Percentiles rank a stretch among this genome's conserved stretches.
phyloP scores from a whole-genome alignment of 2,113 vertebrate species.

The Grus americana region DNA sequence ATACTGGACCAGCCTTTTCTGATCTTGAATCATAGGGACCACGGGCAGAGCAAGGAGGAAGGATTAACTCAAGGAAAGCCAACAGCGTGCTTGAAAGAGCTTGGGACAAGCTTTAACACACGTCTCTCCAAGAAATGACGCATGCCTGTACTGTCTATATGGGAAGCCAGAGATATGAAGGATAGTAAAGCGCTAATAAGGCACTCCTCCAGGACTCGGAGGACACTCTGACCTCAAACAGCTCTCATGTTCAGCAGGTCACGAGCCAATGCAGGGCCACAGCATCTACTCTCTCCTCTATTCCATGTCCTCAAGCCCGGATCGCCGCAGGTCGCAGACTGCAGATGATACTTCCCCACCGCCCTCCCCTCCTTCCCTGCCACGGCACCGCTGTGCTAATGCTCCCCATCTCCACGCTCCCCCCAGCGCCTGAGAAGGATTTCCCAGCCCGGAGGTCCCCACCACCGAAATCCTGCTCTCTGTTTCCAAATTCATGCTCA shows the following conservation, averaged over 20 bases:
- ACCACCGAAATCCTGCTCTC: neutral
- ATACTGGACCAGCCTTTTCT: neutral
- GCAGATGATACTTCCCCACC: neutral
- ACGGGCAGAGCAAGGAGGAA: neutral
- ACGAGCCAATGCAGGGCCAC: neutral
- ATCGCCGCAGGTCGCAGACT: accelerated
- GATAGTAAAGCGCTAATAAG: neutral
- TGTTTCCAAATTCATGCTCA: neutral
- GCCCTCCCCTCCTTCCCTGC: neutral
- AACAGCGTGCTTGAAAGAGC: neutral
- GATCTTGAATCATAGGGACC: neutral
- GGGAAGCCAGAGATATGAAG: neutral
- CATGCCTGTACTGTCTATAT: neutral
- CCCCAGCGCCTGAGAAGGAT: neutral
- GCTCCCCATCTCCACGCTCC: neutral
- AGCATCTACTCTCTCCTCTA: neutral
- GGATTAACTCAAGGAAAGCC: neutral
- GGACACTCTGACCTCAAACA: neutral
- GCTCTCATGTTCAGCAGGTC: neutral
- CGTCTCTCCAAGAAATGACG: neutral
- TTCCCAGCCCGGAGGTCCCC: neutral
- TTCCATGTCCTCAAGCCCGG: neutral
- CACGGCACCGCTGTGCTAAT: accelerated
- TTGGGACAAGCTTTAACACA: neutral
- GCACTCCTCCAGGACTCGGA: neutral